Base-by-base conservation (phyloP, 2,888 invertebrate genomes). In the Tromatobia lineatoria region DNA sequence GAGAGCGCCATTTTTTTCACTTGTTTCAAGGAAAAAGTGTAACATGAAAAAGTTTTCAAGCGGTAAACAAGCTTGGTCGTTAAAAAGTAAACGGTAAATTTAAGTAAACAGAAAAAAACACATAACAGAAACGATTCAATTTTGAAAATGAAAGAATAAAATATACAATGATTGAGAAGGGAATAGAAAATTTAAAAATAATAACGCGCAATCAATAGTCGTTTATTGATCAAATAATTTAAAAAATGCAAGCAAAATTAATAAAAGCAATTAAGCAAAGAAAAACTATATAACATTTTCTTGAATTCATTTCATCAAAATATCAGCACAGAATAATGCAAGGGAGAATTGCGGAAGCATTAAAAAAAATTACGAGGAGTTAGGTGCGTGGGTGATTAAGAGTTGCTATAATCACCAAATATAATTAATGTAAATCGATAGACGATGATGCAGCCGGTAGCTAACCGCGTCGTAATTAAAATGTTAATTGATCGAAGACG, bases 341-440 rank as follows among this genome's bases (percentile, higher is more conserved):
- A 59, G 7, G 11, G 73, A 47, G 73, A 74, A 74, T 61, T 45
- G 73, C 59, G 73, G 73, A 74, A 74, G 73, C 29, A 18, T 18
- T 25, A 13, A 25, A n/a, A 42, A 38, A 25, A 29, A 18, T 61
- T 61, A n/a, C 23, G 11, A 45, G 29, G 29, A 61, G 8, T 25
- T 45, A 47, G 18, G 2, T 64, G 45, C 47, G 59, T 18, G 47
- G 47, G 47, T 50, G 47, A 59, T 74, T 29, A 29, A 42, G n/a
- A 42, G n/a, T 29, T 20, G 73, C 13, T 25, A 47, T 75, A 61
- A 75, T 50, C 61, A 50, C 52, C 18, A 29, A 69, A 64, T 20
- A 64, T 75, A 75, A 75, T 75, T 75, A 38, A 64, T 47, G 50
- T 47, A 29, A 74, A 74, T 64, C 50, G 64, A 75, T 75, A 50